Conservation (phyloP, 2,888 invertebrate species). For the Merodon equestris region DNA sequence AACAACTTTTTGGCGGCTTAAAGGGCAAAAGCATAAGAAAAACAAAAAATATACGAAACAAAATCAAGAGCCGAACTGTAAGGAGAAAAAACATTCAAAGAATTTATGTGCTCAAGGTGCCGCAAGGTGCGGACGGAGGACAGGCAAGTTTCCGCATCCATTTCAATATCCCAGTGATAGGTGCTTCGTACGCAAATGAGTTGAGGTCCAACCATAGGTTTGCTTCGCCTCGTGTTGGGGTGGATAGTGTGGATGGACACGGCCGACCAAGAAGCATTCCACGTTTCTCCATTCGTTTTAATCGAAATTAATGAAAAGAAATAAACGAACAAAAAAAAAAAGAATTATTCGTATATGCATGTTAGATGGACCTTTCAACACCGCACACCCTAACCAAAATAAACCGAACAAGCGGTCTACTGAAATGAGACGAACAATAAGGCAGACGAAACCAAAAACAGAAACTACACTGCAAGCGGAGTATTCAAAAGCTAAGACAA, state of each 20-base stretch:
- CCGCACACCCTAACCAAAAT: conserved; percentile 9
- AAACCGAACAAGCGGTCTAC: conserved; percentile 33
- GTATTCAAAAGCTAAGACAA: conserved; percentile 47
- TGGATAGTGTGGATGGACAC: conserved; percentile 58
- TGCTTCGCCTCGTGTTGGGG: conserved; percentile 39
- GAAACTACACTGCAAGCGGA: conserved; percentile 26
- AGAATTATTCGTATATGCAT: conserved; percentile 32
- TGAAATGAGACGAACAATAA: conserved; percentile 7
- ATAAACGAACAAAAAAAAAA: conserved; percentile 19
- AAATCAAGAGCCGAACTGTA: conserved; percentile 2
- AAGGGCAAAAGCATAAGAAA: conserved; percentile 26
- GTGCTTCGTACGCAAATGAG: conserved; percentile 62
- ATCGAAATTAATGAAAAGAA: conserved; percentile 59
- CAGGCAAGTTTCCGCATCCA: conserved; percentile 65
- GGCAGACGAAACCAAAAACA: not conserved
- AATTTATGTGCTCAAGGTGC: conserved; percentile 66
- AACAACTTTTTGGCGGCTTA: conserved; percentile 64
- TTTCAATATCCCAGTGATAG: conserved; percentile 66
- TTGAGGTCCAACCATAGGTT: conserved; percentile 44
- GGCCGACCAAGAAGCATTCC: conserved; percentile 59
- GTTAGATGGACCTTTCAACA: conserved; percentile 41
- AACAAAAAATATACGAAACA: conserved; percentile 10
- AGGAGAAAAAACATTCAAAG: conserved; percentile 57
- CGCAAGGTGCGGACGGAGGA: conserved; percentile 54
- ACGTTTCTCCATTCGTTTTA: conserved; percentile 56